Conservation (phyloP, 2,113 vertebrate genomes). For the Erpornis zantholeuca region DNA sequence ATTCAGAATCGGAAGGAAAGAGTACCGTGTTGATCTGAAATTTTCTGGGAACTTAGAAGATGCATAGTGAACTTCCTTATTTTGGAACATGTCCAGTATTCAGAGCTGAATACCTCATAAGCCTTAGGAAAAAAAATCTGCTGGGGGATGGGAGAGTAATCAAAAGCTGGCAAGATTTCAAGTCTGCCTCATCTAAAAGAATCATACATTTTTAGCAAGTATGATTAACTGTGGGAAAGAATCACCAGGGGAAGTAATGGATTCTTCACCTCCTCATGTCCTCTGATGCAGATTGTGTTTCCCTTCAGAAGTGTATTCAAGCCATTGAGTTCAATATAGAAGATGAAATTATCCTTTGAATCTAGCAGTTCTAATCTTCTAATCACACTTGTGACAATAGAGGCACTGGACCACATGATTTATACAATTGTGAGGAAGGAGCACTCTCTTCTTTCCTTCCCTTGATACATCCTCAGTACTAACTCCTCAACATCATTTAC, state of each 20-base stretch:
- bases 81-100: conserved; percentile 21
- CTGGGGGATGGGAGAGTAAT: not conserved
- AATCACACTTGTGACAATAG: not conserved
- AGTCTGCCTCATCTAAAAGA: conserved; percentile 16
- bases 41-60: conserved; percentile 42
- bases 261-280: conserved; percentile 4
- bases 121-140: not conserved
- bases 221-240: conserved; percentile 55
- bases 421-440: not conserved
- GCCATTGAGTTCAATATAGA: not conserved
- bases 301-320: not conserved
- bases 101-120: not conserved
- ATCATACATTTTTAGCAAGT: conserved; percentile 18
- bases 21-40: not conserved
- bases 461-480: not conserved
- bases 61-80: not conserved
- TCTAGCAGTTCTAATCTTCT: not conserved
- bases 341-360: conserved; percentile 10
- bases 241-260: not conserved
- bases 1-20: not conserved
- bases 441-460: not conserved
- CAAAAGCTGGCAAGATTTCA: conserved; percentile 46
- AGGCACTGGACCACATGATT: not conserved
- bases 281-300: not conserved
- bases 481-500: not conserved